Conservation (phyloP, 1,140 invertebrate genomes). For the Platyscapa corneri region DNA sequence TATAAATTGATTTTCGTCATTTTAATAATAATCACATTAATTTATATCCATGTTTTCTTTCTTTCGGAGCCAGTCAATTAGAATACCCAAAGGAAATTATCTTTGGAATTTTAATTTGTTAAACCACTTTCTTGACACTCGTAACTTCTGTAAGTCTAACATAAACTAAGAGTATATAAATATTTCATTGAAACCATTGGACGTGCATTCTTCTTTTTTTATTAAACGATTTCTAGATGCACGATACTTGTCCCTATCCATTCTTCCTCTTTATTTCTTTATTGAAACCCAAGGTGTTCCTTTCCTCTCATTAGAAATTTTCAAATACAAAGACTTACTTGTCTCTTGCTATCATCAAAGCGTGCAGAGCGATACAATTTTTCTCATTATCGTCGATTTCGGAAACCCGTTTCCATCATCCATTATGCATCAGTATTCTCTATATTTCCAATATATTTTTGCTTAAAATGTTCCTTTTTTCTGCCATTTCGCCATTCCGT, state of each 20-base stretch:
- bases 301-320: constrained; percentile 14
- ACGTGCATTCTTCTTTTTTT: no score
- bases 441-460: background rate
- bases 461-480: background rate
- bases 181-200: no score
- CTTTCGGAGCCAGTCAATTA: no score
- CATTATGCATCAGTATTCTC: background rate
- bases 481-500: background rate
- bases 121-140: no score
- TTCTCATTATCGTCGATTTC: constrained; percentile 37
- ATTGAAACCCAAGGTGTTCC: background rate
- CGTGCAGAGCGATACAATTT: background rate
- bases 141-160: no score
- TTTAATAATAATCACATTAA: no score
- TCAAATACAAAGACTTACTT: background rate
- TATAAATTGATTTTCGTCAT: no score
- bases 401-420: constrained; percentile 4
- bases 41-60: no score
- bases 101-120: no score
- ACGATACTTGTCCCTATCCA: background rate
- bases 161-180: no score
- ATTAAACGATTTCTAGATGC: background rate
- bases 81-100: no score
- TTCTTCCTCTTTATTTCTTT: background rate
- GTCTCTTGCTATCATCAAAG: background rate